Evolutionary conservation across 2,888 invertebrate species (phyloP).

Genomic region (Netelia inedita): DNA sequence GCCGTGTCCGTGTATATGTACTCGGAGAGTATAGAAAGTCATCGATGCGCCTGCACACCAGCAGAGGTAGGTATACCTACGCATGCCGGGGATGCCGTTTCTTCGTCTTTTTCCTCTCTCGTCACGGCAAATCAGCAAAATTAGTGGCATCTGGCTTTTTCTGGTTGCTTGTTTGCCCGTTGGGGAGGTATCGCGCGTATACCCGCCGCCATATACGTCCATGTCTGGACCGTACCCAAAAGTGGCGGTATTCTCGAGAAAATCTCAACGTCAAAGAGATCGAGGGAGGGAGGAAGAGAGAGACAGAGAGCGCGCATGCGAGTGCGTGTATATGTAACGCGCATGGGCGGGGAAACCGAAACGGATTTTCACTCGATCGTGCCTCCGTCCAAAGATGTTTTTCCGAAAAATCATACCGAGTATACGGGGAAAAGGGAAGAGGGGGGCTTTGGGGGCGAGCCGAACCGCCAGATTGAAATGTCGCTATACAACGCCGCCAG

Average conservation of each 20-base stretch:
- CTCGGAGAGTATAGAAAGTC: too few species aligned
- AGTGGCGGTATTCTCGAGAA: slow-evolving; percentile 68
- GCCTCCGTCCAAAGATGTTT: slow-evolving; percentile 70
- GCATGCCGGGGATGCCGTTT: slow-evolving; percentile 45
- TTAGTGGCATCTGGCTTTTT: slow-evolving; percentile 79
- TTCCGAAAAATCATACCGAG: slow-evolving; percentile 63
- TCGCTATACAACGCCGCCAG: slow-evolving; percentile 59
- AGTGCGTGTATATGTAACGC: background rate
- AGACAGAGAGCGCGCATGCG: slow-evolving; percentile 3
- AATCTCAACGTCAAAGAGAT: slow-evolving; percentile 70
- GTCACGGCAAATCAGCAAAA: slow-evolving; percentile 80
- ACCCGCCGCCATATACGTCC: slow-evolving; percentile 23
- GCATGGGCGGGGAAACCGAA: slow-evolving; percentile 52
- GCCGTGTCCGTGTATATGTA: too few species aligned
- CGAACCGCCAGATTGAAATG: slow-evolving; percentile 69
- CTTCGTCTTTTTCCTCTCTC: slow-evolving; percentile 71
- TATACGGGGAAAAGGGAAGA: too few species aligned
- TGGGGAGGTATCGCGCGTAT: background rate
- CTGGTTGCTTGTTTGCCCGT: background rate
- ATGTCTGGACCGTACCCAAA: slow-evolving; percentile 15
- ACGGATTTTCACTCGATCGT: slow-evolving; percentile 47
- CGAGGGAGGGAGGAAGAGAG: slow-evolving; percentile 31
- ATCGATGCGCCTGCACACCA: background rate
- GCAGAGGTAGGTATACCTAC: slow-evolving; percentile 54
- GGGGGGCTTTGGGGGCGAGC: too few species aligned